phyloP scores from a whole-genome alignment of 2,797 vertebrate species.

The Spatula versicolor region DNA sequence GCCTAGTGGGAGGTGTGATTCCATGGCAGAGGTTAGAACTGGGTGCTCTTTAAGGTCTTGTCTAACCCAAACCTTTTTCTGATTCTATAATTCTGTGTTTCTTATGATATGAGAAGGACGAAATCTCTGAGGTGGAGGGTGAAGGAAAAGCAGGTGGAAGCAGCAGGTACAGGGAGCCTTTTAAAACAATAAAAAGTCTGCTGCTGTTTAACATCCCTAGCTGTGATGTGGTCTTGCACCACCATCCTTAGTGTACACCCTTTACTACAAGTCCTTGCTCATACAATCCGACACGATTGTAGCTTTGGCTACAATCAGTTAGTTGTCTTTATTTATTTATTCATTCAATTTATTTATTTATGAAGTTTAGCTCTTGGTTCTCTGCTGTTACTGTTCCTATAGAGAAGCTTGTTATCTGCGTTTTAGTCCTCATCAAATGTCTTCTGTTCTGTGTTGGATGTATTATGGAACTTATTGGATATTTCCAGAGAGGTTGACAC shows the following conservation, averaged over 20 bases:
- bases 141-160: neutral
- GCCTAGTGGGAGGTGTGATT: no score
- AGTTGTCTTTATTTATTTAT: neutral
- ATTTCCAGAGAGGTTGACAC: neutral
- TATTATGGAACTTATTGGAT: neutral
- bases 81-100: neutral
- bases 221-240: neutral
- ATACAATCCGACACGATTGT: neutral
- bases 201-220: neutral
- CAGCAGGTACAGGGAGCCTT: neutral
- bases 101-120: neutral
- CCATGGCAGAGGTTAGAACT: no score
- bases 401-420: neutral
- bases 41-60: no score
- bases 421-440: neutral
- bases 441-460: neutral
- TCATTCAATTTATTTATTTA: neutral
- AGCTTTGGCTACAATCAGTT: neutral
- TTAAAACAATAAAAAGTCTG: neutral
- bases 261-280: neutral
- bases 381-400: neutral
- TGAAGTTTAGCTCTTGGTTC: neutral
- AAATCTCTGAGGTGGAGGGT: neutral
- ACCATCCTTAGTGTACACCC: neutral
- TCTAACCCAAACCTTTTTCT: no score